These are phyloP conservation scores for Cisticola juncidis DNA, from an alignment of 2,113 vertebrate genomes.

Conservation along the genomic window DNA sequence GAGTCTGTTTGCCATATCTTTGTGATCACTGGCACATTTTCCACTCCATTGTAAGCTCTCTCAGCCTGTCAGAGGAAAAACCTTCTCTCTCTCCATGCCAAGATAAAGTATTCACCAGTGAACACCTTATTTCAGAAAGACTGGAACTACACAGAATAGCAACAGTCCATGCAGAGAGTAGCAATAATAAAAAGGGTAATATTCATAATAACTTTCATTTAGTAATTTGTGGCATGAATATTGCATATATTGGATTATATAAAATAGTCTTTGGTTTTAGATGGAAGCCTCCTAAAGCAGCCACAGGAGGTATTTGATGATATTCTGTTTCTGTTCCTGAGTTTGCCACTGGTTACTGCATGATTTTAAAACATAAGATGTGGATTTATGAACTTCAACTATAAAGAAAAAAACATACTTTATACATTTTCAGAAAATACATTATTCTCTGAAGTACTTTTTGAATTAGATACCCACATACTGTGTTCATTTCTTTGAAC, in stretches of 20 bases:
- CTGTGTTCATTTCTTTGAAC: conserved; percentile 50
- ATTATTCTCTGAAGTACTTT: conserved; percentile 25
- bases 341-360: neutral
- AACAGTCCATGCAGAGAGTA: neutral
- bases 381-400: neutral
- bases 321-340: neutral
- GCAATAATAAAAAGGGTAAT: neutral
- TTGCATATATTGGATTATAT: neutral
- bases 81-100: neutral
- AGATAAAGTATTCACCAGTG: neutral
- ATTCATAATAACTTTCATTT: neutral
- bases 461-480: conserved; percentile 25
- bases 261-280: neutral
- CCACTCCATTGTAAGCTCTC: neutral
- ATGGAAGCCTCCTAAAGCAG: neutral
- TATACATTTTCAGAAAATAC: neutral
- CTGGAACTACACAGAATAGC: neutral
- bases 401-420: neutral
- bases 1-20: neutral
- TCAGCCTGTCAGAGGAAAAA: neutral
- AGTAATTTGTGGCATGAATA: neutral
- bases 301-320: neutral
- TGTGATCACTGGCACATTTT: neutral
- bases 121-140: neutral
- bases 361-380: neutral